A percentile compares a stretch with the other conserved stretches of the same genome.
phyloP scores from a whole-genome alignment of 2,113 vertebrate genomes.

The Dipodomys ordii region DNA sequence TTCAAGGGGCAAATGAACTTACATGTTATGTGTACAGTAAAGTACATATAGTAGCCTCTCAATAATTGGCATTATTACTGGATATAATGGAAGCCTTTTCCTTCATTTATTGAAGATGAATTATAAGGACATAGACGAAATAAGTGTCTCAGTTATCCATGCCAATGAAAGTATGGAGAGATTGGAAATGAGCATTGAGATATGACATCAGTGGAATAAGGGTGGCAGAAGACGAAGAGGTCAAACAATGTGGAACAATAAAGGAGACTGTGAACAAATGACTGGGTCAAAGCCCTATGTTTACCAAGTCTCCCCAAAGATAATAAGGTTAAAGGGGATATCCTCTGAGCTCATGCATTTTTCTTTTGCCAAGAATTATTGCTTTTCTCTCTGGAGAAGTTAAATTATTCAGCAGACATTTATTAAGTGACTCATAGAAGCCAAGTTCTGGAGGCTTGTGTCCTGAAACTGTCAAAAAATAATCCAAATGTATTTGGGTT shows the following conservation, averaged over 20 bases:
- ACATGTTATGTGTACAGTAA: accelerated
- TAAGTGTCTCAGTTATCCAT: not conserved
- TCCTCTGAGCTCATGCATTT: not conserved
- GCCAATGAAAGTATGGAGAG: not conserved
- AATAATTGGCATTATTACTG: not conserved
- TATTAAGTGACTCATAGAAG: not conserved
- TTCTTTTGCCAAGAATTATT: slow-evolving; percentile 1
- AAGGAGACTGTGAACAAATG: not conserved
- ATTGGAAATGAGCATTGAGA: not conserved
- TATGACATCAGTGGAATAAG: not conserved
- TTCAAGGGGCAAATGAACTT: not conserved
- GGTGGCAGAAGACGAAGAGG: not conserved
- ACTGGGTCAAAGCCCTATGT: not conserved
- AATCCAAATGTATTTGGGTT: slow-evolving; percentile 20
- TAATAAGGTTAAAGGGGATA: not conserved
- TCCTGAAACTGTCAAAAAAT: slow-evolving; percentile 59
- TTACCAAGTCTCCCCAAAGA: not conserved
- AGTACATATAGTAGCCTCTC: not conserved
- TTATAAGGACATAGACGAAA: not conserved
- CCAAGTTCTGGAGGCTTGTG: not conserved
- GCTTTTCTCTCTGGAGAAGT: not conserved
- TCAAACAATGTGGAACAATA: accelerated
- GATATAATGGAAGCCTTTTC: not conserved
- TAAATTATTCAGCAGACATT: slow-evolving; percentile 17
- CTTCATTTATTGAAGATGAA: not conserved